phyloP scores from a whole-genome alignment of 2,888 invertebrate species.

The Coleophora deauratella region DNA sequence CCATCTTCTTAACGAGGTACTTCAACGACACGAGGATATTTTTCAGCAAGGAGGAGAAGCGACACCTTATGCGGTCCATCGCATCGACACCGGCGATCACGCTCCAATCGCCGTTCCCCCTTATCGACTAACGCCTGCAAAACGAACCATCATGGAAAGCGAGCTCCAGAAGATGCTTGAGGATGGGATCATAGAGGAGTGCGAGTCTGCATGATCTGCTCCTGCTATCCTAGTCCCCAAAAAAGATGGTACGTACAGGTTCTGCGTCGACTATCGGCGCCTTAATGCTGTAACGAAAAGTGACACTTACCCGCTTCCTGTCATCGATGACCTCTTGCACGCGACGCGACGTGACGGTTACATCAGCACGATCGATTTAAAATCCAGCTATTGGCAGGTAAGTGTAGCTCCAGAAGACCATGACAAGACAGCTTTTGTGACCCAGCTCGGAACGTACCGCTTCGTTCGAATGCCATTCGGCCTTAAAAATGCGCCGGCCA shows the following conservation, averaged over 20 bases:
- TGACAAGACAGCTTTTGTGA: neutral
- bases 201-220: neutral
- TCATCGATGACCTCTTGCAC: neutral
- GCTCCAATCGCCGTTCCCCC: neutral
- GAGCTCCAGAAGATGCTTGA: neutral
- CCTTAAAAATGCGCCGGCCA: neutral
- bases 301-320: neutral
- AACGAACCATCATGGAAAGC: neutral
- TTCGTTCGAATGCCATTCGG: neutral
- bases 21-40: neutral
- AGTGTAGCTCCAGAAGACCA: neutral
- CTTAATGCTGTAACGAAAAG: neutral
- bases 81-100: neutral
- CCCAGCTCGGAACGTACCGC: neutral
- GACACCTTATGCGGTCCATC: neutral
- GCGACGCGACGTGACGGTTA: neutral
- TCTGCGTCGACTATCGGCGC: neutral
- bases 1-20: neutral
- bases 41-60: neutral
- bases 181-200: neutral
- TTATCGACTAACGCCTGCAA: neutral
- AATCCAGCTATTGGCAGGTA: neutral
- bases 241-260: neutral
- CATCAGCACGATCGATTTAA: neutral
- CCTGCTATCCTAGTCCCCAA: neutral